phyloP scores from a whole-genome alignment of 2,888 invertebrate genomes.

The Scaptomyza flava region DNA sequence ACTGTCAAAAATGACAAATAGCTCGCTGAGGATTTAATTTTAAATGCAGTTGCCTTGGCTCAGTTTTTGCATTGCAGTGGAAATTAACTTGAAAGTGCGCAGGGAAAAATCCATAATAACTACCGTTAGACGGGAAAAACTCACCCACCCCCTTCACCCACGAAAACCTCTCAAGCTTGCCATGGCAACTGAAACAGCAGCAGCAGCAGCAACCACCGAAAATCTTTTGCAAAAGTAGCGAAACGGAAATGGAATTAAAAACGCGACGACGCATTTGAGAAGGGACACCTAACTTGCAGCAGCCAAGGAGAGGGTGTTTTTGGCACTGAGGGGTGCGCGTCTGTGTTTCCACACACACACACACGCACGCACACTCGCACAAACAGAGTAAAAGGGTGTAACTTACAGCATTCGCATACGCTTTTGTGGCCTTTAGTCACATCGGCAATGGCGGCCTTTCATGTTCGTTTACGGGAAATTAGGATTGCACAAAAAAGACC shows the following conservation, averaged over 20 bases:
- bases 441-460: constrained; percentile 53
- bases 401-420: constrained; percentile 15
- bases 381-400: constrained; percentile 39
- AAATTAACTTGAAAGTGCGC: constrained; percentile 65
- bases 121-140: constrained; percentile 49
- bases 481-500: constrained; percentile 54
- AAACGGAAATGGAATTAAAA: constrained; percentile 62
- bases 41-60: constrained; percentile 63
- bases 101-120: constrained; percentile 27
- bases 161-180: background rate
- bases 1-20: constrained; percentile 79
- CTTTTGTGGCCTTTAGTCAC: constrained; percentile 23
- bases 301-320: constrained; percentile 9
- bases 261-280: constrained; percentile 43
- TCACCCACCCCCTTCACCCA: background rate
- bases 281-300: constrained; percentile 54
- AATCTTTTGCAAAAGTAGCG: constrained; percentile 45
- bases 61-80: constrained; percentile 57
- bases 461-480: constrained; percentile 68
- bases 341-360: too few relatives aligned
- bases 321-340: constrained; percentile 29
- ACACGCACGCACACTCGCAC: background rate
- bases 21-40: constrained; percentile 77
- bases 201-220: constrained; percentile 61
- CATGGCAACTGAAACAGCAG: constrained; percentile 47